Evolutionary conservation across 1,140 invertebrate species (phyloP).

Genomic region (Archivesica marissinica): DNA sequence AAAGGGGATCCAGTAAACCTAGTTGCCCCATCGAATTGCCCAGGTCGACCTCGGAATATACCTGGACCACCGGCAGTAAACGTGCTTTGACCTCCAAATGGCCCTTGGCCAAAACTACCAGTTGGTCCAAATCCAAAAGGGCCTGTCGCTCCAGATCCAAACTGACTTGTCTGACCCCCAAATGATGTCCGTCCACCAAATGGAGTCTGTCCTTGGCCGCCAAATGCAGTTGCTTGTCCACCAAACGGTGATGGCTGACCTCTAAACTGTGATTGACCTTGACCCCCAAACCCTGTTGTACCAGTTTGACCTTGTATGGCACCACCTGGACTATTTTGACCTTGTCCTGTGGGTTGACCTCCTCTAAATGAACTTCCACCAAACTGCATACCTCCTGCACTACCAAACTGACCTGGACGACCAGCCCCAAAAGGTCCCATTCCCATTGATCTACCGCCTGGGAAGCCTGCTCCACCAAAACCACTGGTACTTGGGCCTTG

Average conservation of each 20-base stretch:
- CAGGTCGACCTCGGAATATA: background rate
- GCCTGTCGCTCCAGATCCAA: background rate
- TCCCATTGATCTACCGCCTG: slow-evolving; percentile 4
- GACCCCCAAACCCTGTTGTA: slow-evolving; percentile 12
- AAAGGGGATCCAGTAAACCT: background rate
- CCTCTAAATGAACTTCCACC: background rate
- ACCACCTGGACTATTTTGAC: background rate
- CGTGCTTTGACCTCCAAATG: slow-evolving; percentile 34
- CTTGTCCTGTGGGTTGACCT: background rate
- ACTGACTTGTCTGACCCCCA: background rate
- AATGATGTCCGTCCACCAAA: slow-evolving; percentile 19
- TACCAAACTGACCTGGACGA: background rate
- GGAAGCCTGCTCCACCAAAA: background rate
- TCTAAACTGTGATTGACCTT: background rate
- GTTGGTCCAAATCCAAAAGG: slow-evolving; percentile 31
- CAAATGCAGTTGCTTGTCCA: background rate
- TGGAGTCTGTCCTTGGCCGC: slow-evolving; percentile 8
- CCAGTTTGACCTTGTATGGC: background rate
- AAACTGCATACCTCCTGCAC: slow-evolving; percentile 1
- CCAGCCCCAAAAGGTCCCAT: slow-evolving; percentile 5
- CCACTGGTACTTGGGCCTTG: background rate
- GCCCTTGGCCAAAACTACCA: slow-evolving; percentile 39
- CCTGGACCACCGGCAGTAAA: background rate
- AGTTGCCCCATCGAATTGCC: slow-evolving; percentile 8
- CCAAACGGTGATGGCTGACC: background rate